Conservation (phyloP, 2,888 invertebrate species). For the Nomada ruficornis region DNA sequence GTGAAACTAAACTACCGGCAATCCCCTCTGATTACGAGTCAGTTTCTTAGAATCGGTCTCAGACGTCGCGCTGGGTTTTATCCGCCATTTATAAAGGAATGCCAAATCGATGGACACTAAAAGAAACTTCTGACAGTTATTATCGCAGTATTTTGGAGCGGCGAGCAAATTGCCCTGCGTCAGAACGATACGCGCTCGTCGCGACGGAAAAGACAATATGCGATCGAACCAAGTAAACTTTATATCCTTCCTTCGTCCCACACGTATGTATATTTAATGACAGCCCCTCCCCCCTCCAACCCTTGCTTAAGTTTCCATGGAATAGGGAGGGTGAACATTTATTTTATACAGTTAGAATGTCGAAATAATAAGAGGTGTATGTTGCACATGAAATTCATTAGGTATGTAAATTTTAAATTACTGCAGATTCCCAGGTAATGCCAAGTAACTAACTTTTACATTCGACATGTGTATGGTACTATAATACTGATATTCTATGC, state of each 20-base stretch:
- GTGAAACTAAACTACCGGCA: slow-evolving; percentile 68
- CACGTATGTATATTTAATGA: background rate
- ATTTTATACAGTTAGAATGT: no score
- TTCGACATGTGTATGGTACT: no score
- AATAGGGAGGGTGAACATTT: background rate
- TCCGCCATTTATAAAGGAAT: slow-evolving; percentile 61
- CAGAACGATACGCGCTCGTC: slow-evolving; percentile 2
- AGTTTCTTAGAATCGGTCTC: slow-evolving; percentile 66
- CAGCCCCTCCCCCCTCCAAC: background rate
- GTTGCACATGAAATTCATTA: no score
- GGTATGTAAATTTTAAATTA: no score
- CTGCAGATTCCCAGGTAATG: no score
- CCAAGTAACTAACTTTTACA: no score
- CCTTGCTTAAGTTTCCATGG: background rate
- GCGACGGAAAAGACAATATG: background rate
- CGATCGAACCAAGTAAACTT: background rate
- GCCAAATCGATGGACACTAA: slow-evolving; percentile 52
- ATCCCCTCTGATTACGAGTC: slow-evolving; percentile 53
- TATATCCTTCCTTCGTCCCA: background rate
- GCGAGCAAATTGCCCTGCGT: slow-evolving; percentile 29
- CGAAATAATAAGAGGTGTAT: no score
- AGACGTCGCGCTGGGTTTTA: slow-evolving; percentile 52
- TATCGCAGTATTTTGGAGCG: slow-evolving; percentile 40
- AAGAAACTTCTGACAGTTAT: slow-evolving; percentile 57
- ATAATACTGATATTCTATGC: no score